Evolutionary conservation across 2,888 invertebrate species (phyloP), one percentile per base, ranked within the genome.

Genomic region (Acrobasis consociella): DNA sequence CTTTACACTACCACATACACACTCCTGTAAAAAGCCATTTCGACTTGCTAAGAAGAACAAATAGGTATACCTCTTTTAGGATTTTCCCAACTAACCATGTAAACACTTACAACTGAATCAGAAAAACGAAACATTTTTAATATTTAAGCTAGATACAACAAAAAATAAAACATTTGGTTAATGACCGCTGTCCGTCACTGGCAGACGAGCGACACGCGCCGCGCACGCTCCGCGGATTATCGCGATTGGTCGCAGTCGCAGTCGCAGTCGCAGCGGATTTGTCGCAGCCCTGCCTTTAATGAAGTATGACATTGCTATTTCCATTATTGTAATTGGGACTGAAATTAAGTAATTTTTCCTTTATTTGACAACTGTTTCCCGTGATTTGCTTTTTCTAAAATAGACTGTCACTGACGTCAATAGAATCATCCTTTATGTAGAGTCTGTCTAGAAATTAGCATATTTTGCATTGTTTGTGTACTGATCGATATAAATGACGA

Each of bases 231-330:
- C 62, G 38, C 74, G 85, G 87, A 84, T 87, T 81, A 86, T 62
- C 70, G 72, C 81, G 80, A 83, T 83, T 78, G 79, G 80, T 79
- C 68, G 71, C 71, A 61, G 79, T 79, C 87, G 86, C 85, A 81
- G 88, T 89, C 81, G 75, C 65, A 81, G 88, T 89, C 81, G 75
- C 65, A 64, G 69, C 67, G 73, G 81, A 82, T 83, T 83, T 80
- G 82, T 76, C 77, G 77, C 79, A 77, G 73, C 73, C 68, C 71
- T 68, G 65, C 65, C 75, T 65, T 72, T 87, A 89, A 89, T 85
- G 85, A 87, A 83, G 72, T 82, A 81, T 89, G 88, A 89, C 88
- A 86, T 81, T 75, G 84, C 83, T 82, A 78, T 77, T 79, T 70
- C 17, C 17, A 17, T 15, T 31, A 9, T 58, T 37, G 59, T 62